These are phyloP conservation scores for Cheilosia vernalis DNA, from an alignment of 2,888 invertebrate genomes.

Conservation along the genomic window DNA sequence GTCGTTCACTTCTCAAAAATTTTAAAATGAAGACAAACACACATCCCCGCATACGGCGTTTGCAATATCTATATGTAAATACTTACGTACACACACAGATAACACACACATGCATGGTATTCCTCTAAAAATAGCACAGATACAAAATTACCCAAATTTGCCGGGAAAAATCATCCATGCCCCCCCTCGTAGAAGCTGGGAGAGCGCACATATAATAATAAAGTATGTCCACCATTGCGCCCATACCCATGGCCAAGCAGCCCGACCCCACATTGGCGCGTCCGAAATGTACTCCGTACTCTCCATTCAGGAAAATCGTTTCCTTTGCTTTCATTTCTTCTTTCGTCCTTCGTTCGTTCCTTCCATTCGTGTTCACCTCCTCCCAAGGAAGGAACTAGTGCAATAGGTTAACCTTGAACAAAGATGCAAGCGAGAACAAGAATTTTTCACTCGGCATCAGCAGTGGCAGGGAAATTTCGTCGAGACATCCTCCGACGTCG, in stretches of 20 bases:
- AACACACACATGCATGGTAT: slow-evolving; percentile 41
- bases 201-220: slow-evolving; percentile 68
- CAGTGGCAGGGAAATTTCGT: slow-evolving; percentile 64
- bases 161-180: slow-evolving; percentile 50
- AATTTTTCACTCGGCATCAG: slow-evolving; percentile 57
- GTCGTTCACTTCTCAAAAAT: slow-evolving; percentile 70
- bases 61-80: background rate
- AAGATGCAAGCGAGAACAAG: slow-evolving; percentile 74
- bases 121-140: slow-evolving; percentile 71
- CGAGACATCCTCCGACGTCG: slow-evolving; percentile 70
- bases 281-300: slow-evolving; percentile 69
- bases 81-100: background rate
- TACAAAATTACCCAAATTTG: slow-evolving; percentile 73
- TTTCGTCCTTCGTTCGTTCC: slow-evolving; percentile 72
- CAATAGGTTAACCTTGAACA: slow-evolving; percentile 75
- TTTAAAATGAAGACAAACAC: slow-evolving; percentile 68
- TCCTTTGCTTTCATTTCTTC: slow-evolving; percentile 69
- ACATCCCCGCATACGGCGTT: background rate
- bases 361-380: slow-evolving; percentile 61
- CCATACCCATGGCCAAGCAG: slow-evolving; percentile 19
- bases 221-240: slow-evolving; percentile 70
- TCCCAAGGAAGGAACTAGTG: slow-evolving; percentile 74
- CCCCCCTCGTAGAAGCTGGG: slow-evolving; percentile 20
- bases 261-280: slow-evolving; percentile 55
- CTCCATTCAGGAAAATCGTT: slow-evolving; percentile 70